A percentile compares a stretch with the other conserved stretches of the same genome.
Conservation (phyloP, 2,113 vertebrate species). For the Channa maculata region DNA sequence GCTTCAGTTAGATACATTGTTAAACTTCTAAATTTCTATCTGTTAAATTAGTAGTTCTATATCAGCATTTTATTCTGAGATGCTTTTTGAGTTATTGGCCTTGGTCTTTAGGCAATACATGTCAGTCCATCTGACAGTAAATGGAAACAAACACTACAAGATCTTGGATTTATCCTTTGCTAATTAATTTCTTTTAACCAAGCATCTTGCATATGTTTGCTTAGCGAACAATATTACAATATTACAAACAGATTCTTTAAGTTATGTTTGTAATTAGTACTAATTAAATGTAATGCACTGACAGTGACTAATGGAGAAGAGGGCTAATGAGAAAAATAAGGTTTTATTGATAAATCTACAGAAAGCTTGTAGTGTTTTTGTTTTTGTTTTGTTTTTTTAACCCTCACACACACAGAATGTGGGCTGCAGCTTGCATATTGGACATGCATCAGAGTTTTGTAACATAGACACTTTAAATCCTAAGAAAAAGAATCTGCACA, state of each 20-base stretch:
- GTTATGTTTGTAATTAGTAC: constrained; percentile 48
- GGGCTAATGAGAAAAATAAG: not conserved
- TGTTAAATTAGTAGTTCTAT: constrained; percentile 2
- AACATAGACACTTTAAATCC: constrained; percentile 52
- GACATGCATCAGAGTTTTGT: constrained; percentile 63
- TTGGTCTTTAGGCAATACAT: not conserved
- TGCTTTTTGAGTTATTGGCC: not conserved
- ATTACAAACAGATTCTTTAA: not conserved
- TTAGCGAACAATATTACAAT: no score
- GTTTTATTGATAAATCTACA: constrained; percentile 20
- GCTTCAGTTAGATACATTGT: not conserved
- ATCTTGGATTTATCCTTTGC: constrained; percentile 19
- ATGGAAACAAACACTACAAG: constrained; percentile 50
- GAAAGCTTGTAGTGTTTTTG: constrained; percentile 28
- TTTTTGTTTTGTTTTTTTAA: not conserved
- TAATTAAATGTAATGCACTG: constrained; percentile 41
- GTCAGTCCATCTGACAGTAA: not conserved
- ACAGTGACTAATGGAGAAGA: not conserved
- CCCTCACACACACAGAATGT: constrained; percentile 11
- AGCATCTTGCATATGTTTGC: not conserved
- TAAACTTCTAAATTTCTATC: not conserved
- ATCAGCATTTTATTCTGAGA: constrained; percentile 15
- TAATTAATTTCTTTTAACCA: not conserved
- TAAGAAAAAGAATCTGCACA: constrained; percentile 70
- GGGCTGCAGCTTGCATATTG: constrained; percentile 48